Base-by-base conservation (phyloP, 2,113 vertebrate species). In the Hippotragus niger region DNA sequence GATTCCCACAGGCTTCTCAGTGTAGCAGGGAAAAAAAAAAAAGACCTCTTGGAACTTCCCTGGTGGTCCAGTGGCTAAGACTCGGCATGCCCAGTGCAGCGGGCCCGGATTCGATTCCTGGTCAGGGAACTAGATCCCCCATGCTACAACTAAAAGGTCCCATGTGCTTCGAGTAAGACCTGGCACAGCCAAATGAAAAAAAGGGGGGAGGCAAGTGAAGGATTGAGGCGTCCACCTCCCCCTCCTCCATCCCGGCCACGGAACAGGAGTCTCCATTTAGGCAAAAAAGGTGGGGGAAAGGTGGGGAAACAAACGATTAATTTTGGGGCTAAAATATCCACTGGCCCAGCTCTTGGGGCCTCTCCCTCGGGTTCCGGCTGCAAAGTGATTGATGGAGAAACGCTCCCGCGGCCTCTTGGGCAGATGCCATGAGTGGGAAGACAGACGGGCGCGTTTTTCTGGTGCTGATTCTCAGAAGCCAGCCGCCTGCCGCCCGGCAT, bases 201-300 rank as follows among this genome's bases (percentile, higher is more conserved):
- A 74, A 23, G n/a, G 5, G 40, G 31, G 60, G 71, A 60, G 43
- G 64, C 0, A 4, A 17, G 76, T 23, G 2, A 16, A 6, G 31
- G 55, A n/a, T 0, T 3, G 19, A 5, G 2, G 57, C 19, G 84
- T 27, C 96, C 74, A 21, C 36, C 2, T 14, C 43, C 29, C 27
- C 6, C 1, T 53, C 71, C 60, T 43, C n/a, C 80, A 60, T 90
- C 74, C 47, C 84, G 2, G 71, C 97, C 96, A 97, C 94, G 53
- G 98, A 98, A 98, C 94, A 98, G 88, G 97, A 92, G 97, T 97
- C 87, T 96, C 93, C 92, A 94, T 94, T 97, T 85, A 89, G 97
- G 98, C 96, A 96, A 94, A 97, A 98, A 98, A 84, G 7, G 12
- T 23, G 7, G 29, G 23, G 5, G 2, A 19, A 29, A 25, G 2